Base-by-base conservation (phyloP, 2,888 invertebrate species). In the Sphaerophoria rueppellii region DNA sequence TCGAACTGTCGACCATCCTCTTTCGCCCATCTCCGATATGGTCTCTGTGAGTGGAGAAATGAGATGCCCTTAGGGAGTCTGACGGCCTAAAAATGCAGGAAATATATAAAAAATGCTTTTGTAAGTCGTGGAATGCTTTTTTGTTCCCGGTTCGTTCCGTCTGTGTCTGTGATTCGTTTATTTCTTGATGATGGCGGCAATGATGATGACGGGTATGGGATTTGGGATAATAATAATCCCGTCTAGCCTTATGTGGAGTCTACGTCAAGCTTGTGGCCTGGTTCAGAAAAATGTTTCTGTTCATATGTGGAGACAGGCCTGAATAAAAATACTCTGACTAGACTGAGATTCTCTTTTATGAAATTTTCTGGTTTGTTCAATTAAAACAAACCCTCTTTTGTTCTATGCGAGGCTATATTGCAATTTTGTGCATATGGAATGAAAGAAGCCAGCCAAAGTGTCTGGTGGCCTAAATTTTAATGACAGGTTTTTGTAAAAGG, bases 21-120 rank as follows among this genome's bases (percentile, higher is more conserved):
- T 63, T 54, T 40, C 24, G 24, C 73, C 24, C 24, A 24, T 24
- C 24, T 24, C 24, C 24, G 24, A 24, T 24, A 24, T 24, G 24
- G 24, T 24, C 24, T 52, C 48, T 80, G 52, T 69, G 69, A 57
- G 48, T 61, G 58, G 50, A 37, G 67, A 67, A 40, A 67, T 67
- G 69, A 54, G 80, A 61, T 76, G 76, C 73, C 85, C 81, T 81
- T 81, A 81, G 85, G 85, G 85, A 85, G 85, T 85, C 85, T 85
- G 82, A 16, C 74, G 82, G 79, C 82, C 82, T 83, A 79, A 74
- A 83, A 83, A 75, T 74, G 69, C 80, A 83, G 75, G 48, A 76
- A 75, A 83, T 70, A 74, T 74, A 75, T 71, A 75, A 83, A 79
- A 80, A 67, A 57, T 76, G 75, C 83, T 75, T 80, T 71, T 71